A percentile compares a stretch with the other conserved stretches of the same genome.
These are phyloP conservation scores for Petaurus breviceps DNA, from an alignment of 2,113 vertebrate genomes.

Conservation along the genomic window DNA sequence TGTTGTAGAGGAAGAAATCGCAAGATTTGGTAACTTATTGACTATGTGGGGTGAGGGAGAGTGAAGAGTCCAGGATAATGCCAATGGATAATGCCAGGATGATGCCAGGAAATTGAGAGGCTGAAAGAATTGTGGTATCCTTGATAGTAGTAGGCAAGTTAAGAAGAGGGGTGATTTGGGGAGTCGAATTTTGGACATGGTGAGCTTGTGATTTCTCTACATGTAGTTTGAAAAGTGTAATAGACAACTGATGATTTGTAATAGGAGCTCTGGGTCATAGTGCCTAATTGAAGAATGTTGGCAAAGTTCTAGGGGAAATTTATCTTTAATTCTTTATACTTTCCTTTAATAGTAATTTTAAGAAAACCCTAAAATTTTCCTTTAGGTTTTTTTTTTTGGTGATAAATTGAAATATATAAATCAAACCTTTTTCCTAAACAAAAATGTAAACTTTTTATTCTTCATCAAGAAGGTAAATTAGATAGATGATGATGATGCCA, in stretches of 20 bases:
- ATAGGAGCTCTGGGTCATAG: background rate
- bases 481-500: conserved; percentile 40
- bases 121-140: background rate
- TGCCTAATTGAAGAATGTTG: background rate
- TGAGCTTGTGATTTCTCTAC: background rate
- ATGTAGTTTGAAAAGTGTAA: background rate
- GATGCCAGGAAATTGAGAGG: background rate
- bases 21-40: background rate
- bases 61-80: background rate
- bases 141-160: background rate
- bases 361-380: background rate
- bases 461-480: conserved; percentile 57
- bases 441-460: conserved; percentile 41
- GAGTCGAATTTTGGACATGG: background rate
- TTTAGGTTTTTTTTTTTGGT: background rate
- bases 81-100: too few relatives aligned
- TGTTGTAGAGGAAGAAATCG: background rate
- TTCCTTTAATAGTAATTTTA: background rate
- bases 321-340: background rate
- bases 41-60: background rate
- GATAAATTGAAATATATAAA: background rate
- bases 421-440: conserved; percentile 27
- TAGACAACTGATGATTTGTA: background rate
- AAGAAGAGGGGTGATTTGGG: background rate
- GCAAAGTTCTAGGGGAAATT: conserved; percentile 3